Evolutionary conservation across 2,888 invertebrate species (phyloP).

Genomic region (Aporophyla lueneburgensis): DNA sequence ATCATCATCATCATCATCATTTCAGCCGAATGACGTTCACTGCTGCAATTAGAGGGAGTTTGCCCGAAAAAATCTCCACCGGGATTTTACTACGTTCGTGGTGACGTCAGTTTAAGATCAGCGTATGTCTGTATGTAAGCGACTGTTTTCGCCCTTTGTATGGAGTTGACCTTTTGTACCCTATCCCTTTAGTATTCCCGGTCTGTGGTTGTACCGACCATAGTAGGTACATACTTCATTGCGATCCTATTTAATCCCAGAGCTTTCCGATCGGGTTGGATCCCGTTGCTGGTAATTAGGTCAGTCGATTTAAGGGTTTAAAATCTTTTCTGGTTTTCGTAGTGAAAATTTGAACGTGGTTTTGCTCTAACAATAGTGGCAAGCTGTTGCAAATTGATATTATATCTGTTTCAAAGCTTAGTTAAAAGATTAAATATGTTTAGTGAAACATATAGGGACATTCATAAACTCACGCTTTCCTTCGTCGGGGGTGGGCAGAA

Average conservation of each 20-base stretch:
- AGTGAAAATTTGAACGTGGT: neutral
- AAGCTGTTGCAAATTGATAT: neutral
- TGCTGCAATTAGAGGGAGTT: no score
- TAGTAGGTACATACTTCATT: slow-evolving; percentile 16
- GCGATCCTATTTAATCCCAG: slow-evolving; percentile 44
- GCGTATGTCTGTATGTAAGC: no score
- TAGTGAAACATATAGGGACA: no score
- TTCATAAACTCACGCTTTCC: no score
- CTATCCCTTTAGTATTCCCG: neutral
- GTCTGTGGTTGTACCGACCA: slow-evolving; percentile 28
- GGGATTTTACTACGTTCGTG: no score
- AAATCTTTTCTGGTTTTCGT: slow-evolving; percentile 3
- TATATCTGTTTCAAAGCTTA: neutral
- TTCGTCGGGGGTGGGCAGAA: no score
- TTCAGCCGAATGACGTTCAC: no score
- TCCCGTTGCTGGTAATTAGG: slow-evolving; percentile 28
- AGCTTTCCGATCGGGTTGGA: slow-evolving; percentile 32
- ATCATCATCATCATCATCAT: no score
- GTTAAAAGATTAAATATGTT: no score
- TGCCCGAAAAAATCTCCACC: no score
- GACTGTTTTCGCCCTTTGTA: neutral
- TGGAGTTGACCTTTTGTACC: neutral
- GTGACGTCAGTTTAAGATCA: no score
- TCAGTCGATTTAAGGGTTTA: slow-evolving; percentile 20
- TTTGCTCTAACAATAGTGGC: neutral